Evolutionary conservation across 2,113 vertebrate species (phyloP).

Genomic region (Picathartes gymnocephalus): DNA sequence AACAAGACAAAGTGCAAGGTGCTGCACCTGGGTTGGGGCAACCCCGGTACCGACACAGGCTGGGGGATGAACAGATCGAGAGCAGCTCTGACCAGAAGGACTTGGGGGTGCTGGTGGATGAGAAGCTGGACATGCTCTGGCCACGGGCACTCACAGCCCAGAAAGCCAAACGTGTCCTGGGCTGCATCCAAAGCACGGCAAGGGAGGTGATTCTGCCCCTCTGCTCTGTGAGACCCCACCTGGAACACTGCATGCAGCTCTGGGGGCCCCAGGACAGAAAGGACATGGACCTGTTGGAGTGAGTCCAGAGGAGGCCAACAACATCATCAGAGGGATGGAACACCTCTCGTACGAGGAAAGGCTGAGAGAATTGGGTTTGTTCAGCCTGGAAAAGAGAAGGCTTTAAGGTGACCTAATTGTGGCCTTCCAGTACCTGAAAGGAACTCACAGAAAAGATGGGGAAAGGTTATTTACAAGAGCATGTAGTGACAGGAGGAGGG

Average conservation of each 20-base stretch:
- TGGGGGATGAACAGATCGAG: background rate
- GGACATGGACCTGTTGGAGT: rapidly evolving
- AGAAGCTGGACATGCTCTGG: background rate
- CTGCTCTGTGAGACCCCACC: background rate
- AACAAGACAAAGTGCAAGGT: background rate
- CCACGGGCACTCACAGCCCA: background rate
- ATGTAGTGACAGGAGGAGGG: background rate
- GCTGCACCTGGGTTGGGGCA: background rate
- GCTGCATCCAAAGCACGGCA: background rate
- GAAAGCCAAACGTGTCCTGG: background rate
- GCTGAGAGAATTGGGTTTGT: background rate
- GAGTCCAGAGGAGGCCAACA: background rate
- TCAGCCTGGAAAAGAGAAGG: background rate
- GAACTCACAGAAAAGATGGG: background rate
- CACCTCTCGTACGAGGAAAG: background rate
- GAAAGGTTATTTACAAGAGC: background rate
- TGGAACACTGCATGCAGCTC: background rate
- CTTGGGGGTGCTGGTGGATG: background rate
- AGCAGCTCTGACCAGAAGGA: background rate
- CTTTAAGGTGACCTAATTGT: background rate
- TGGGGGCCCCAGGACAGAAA: background rate
- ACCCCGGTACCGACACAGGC: rapidly evolving
- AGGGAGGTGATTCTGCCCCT: background rate
- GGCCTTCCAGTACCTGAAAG: background rate
- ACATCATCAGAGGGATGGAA: no score